These are phyloP conservation scores for Ametastegia equiseti DNA, from an alignment of 2,888 invertebrate genomes.

Conservation along the genomic window DNA sequence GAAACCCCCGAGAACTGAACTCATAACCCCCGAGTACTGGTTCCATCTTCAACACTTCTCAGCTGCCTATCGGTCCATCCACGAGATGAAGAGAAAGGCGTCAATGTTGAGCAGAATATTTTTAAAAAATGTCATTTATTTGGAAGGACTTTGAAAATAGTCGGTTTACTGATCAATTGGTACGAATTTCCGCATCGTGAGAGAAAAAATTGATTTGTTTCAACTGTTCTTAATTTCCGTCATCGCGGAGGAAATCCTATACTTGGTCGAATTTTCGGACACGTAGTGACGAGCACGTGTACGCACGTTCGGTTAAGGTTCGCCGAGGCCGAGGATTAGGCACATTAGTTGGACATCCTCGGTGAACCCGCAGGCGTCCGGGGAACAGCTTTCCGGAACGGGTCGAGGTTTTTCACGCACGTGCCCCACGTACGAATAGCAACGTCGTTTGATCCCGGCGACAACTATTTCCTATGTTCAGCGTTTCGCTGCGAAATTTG, in stretches of 20 bases:
- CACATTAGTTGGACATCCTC: conserved; percentile 45
- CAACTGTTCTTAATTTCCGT: neutral
- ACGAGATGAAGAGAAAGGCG: neutral
- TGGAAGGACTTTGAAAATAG: too few relatives aligned
- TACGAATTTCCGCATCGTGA: neutral
- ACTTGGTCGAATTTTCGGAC: neutral
- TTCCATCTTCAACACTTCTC: neutral
- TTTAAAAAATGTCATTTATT: neutral
- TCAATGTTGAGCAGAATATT: conserved; percentile 1
- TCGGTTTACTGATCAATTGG: too few relatives aligned
- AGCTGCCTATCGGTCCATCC: neutral
- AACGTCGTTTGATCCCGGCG: conserved; percentile 9
- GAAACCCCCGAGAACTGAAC: neutral
- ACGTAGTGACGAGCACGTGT: conserved; percentile 21
- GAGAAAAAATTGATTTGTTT: too few relatives aligned
- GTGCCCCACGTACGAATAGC: conserved; percentile 45
- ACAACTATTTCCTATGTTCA: conserved; percentile 1
- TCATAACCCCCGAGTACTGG: neutral
- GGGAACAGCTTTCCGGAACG: conserved; percentile 25
- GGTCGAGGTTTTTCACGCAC: conserved; percentile 42
- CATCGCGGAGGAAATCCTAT: neutral
- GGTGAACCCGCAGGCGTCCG: conserved; percentile 22
- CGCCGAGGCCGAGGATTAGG: conserved; percentile 34
- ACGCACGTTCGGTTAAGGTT: conserved; percentile 36
- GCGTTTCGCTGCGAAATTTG: neutral